phyloP scores from a whole-genome alignment of 2,113 vertebrate species.

The Sceloporus undulatus region DNA sequence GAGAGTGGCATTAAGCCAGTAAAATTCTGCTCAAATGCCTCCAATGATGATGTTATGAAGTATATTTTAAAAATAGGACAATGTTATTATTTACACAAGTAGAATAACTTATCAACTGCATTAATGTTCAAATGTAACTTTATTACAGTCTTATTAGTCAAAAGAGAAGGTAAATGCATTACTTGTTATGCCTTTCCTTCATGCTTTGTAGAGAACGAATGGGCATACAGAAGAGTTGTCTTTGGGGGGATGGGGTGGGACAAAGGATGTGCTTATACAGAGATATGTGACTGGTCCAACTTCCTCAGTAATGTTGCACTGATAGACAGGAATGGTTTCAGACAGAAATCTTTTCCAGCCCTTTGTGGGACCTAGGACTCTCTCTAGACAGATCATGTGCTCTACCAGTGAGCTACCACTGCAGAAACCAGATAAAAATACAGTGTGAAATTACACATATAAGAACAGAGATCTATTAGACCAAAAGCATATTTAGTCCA shows the following conservation, averaged over 20 bases:
- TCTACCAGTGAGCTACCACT: not conserved
- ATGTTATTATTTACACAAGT: too few species aligned
- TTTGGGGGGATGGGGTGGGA: too few species aligned
- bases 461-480: not conserved
- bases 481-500: too few species aligned
- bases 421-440: not conserved
- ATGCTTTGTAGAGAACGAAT: not conserved
- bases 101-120: too few species aligned
- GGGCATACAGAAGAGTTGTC: not conserved
- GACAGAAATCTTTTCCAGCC: not conserved
- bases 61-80: too few species aligned
- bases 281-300: not conserved
- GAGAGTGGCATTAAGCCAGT: too few species aligned
- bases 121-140: too few species aligned
- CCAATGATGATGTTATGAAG: too few species aligned
- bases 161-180: not conserved
- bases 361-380: not conserved
- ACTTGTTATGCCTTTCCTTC: not conserved
- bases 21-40: too few species aligned
- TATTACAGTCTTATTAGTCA: not conserved
- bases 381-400: too few species aligned
- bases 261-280: not conserved
- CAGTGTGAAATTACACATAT: not conserved
- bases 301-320: not conserved
- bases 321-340: too few species aligned